A percentile compares a stretch with the other conserved stretches of the same genome.
These are phyloP conservation scores for Phodopus roborovskii DNA, from an alignment of 2,113 vertebrate species.

Conservation along the genomic window DNA sequence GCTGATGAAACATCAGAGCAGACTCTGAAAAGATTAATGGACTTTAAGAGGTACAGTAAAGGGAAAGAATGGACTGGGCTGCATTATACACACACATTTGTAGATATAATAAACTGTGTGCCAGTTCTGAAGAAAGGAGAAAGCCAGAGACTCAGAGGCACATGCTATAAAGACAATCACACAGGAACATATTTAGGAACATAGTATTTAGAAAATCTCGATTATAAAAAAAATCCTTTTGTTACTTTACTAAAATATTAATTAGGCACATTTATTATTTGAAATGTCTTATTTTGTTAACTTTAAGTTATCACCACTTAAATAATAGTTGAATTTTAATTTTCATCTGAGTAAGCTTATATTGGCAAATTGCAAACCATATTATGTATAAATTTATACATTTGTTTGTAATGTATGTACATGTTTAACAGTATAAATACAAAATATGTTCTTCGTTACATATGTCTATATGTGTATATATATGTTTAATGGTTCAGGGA, in stretches of 20 bases:
- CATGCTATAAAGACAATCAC: neutral
- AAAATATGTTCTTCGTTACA: neutral
- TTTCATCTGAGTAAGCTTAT: neutral
- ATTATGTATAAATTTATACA: neutral
- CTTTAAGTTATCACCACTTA: neutral
- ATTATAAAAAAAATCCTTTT: neutral
- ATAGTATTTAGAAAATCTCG: neutral
- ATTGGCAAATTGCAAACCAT: neutral
- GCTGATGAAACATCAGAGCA: neutral
- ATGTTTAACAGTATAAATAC: neutral
- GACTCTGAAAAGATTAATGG: neutral
- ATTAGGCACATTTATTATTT: neutral
- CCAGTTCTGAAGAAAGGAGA: neutral
- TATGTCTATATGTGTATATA: neutral
- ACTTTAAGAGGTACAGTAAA: neutral
- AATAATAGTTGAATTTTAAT: neutral
- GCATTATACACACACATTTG: neutral
- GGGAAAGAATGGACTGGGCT: neutral
- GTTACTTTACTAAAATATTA: neutral
- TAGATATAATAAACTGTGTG: neutral
- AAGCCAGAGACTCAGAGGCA: neutral
- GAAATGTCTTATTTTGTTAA: neutral
- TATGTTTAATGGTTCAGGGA: neutral
- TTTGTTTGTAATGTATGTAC: neutral
- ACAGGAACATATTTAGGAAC: neutral